Percentiles rank a stretch among this genome's conserved stretches.
Evolutionary conservation across 35 echinoderm and acorn worm genomes (phyloP).

Genomic region (Heliocidaris tuberculata): DNA sequence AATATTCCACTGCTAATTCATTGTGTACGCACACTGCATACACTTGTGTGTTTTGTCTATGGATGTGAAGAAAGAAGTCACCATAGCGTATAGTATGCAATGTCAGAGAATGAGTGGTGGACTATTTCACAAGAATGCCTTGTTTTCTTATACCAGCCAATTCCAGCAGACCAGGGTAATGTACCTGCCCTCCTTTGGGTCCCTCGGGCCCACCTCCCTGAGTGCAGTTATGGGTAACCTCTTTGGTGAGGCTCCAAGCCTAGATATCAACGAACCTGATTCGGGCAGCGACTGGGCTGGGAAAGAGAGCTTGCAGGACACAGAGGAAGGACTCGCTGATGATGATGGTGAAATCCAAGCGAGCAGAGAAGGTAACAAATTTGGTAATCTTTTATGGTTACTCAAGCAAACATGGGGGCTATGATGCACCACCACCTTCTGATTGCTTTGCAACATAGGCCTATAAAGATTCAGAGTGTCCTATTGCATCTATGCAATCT

Average conservation of each 20-base stretch:
- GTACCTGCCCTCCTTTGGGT: constrained; percentile 35
- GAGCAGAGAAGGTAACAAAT: background rate
- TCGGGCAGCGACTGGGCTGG: background rate
- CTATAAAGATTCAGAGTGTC: no score
- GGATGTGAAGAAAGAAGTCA: no score
- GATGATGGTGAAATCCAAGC: background rate
- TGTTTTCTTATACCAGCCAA: background rate
- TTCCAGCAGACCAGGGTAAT: constrained; percentile 32
- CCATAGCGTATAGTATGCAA: no score
- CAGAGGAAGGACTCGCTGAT: background rate
- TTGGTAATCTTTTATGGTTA: background rate
- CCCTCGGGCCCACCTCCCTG: background rate
- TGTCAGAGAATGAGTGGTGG: no score
- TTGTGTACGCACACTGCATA: no score
- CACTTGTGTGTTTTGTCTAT: no score
- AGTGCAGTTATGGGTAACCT: constrained; percentile 5
- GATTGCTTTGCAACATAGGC: no score
- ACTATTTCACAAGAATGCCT: no score
- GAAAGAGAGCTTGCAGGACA: constrained; percentile 1
- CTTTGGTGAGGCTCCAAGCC: constrained; percentile 4
- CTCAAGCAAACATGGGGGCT: background rate
- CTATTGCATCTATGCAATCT: background rate
- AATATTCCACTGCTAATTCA: no score
- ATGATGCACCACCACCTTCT: no score
- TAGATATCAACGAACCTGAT: background rate